These are phyloP conservation scores for Beroe ovata DNA, from an alignment of 37 sponge, comb jelly and placozoan species.

Conservation along the genomic window DNA sequence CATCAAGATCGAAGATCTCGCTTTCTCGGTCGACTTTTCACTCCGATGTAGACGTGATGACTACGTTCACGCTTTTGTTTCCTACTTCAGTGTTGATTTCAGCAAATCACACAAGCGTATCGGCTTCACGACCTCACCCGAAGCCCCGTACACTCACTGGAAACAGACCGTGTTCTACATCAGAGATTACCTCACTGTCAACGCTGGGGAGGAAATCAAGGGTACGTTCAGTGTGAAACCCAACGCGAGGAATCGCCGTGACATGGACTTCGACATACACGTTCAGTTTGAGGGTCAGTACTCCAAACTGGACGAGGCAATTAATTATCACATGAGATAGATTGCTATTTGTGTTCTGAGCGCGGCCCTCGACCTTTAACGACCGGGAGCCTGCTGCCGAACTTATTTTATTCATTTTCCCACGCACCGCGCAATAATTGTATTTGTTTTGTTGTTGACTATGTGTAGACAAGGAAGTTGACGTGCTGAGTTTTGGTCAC, in stretches of 20 bases:
- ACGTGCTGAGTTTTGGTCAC: not conserved
- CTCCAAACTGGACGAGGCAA: constrained; percentile 72
- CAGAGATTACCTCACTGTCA: constrained; percentile 86
- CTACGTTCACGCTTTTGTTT: constrained; percentile 92
- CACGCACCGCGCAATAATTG: not conserved
- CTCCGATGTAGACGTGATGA: constrained; percentile 82
- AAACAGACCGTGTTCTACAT: constrained; percentile 99
- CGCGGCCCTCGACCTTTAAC: constrained; percentile 57
- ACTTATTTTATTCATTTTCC: not conserved
- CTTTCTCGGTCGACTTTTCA: constrained; percentile 78
- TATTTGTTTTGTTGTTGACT: not conserved
- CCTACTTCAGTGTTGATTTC: constrained; percentile 94
- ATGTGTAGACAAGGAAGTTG: not conserved
- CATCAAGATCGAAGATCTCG: constrained; percentile 79
- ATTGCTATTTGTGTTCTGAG: constrained; percentile 6
- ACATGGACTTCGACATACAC: constrained; percentile 83
- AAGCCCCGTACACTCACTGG: constrained; percentile 95
- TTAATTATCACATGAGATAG: constrained; percentile 83
- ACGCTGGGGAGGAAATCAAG: constrained; percentile 83
- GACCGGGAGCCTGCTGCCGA: not conserved
- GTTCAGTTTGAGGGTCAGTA: constrained; percentile 86
- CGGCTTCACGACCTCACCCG: constrained; percentile 84
- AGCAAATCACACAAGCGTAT: constrained; percentile 92
- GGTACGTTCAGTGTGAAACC: constrained; percentile 76
- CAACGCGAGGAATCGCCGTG: constrained; percentile 84